Evolutionary conservation across 1,140 invertebrate genomes (phyloP), one percentile per base, ranked within the genome.

Genomic region (Hypothenemus hampei): DNA sequence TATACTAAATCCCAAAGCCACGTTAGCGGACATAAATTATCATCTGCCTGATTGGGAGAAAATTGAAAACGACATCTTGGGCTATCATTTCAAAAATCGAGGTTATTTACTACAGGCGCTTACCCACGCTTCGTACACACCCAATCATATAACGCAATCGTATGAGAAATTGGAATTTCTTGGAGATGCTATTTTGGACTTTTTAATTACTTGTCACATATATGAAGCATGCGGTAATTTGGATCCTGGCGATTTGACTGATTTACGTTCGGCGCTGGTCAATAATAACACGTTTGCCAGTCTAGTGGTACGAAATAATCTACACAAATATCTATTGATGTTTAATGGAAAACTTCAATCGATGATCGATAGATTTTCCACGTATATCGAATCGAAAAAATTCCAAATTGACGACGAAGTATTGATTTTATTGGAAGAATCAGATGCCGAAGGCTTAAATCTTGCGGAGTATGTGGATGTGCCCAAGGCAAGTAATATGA

Each of bases 91-190:
- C 72, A 78, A 78, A 3, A 91, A 98, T 69, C 77, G 83, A 20
- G 87, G 87, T 22, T 93, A 92, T 65, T 74, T 97, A 1, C 75
- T 97, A 6, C 92, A 97, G 75, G 90, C 97, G 8, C 87, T 99
- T 67, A 98, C 95, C 0, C 97, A 99, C 78, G 91, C 96, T 7
- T 97, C 94, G 0, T 98, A 97, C 70, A 86, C 89, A 51, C 84
- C 85, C 10, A 98, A 98, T 75, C 79, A 84, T n/a, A 74, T 98
- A 7, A 98, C 96, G 0, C 93, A 96, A 71, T 98, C 94, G 71
- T 99, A 99, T 72, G 95, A 99, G 70, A 74, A 93, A 37, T 73
- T 99, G 20, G 97, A 99, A 75, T 99, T 99, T 76, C 79, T 99
- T 0, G 97, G 97, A 5, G 97, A 99, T 79, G 97, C 97, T 24